These are phyloP conservation scores for Otis tarda DNA, from an alignment of 2,113 vertebrate genomes.

Conservation along the genomic window DNA sequence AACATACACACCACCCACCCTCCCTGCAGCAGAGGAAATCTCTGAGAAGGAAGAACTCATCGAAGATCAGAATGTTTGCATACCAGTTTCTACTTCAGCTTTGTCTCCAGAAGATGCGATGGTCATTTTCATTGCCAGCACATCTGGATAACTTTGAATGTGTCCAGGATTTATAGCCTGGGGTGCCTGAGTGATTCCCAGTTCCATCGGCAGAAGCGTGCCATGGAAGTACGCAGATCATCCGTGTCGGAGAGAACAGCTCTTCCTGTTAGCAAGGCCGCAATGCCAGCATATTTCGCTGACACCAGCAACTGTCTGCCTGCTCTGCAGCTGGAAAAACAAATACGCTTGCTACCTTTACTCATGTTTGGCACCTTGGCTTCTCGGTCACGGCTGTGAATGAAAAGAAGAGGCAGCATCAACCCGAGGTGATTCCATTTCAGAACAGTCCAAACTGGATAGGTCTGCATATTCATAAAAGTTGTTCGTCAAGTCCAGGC, in stretches of 20 bases:
- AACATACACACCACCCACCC: background rate
- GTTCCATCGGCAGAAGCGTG: background rate
- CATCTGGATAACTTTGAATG: background rate
- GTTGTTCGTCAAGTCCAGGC: background rate
- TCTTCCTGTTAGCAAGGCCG: background rate
- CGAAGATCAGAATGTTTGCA: background rate
- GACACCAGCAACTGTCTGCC: background rate
- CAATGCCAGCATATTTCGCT: background rate
- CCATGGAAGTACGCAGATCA: background rate
- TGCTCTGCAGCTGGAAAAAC: constrained; percentile 40
- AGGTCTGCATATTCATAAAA: background rate
- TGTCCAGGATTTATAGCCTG: background rate
- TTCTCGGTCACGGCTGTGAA: background rate
- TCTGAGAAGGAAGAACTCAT: background rate
- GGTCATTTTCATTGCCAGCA: rapidly evolving
- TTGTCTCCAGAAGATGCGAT: background rate
- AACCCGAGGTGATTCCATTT: background rate
- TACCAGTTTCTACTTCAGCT: background rate
- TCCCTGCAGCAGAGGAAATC: background rate
- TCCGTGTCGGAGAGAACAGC: background rate
- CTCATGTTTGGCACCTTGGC: background rate
- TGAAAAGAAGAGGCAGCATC: background rate
- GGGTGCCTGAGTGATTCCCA: background rate
- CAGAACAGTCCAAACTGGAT: rapidly evolving
- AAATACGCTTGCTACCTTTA: background rate